A percentile compares a stretch with the other conserved stretches of the same genome.
Evolutionary conservation across 2,113 vertebrate genomes (phyloP).

Genomic region (Tupaia tana): DNA sequence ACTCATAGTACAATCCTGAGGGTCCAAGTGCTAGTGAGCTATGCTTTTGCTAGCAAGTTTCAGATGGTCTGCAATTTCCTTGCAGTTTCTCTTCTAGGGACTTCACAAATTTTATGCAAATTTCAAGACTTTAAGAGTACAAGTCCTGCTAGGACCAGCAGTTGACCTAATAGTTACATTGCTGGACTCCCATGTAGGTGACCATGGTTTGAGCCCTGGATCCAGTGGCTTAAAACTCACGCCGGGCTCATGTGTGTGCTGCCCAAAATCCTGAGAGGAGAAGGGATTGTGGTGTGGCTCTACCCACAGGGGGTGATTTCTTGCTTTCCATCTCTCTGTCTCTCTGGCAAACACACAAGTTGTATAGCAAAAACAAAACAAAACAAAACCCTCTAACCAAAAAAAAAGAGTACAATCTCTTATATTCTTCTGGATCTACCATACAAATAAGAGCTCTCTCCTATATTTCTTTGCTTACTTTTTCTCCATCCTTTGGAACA

Average conservation of each 20-base stretch:
- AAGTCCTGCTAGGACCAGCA: not conserved
- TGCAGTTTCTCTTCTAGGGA: not conserved
- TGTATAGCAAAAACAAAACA: no score
- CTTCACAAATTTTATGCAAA: not conserved
- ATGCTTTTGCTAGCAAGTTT: not conserved
- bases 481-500: not conserved
- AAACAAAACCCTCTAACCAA: no score
- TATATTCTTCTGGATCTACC: not conserved
- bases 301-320: no score
- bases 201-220: no score
- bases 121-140: not conserved
- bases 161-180: no score
- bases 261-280: no score
- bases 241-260: no score
- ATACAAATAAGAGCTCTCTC: not conserved
- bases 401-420: not conserved
- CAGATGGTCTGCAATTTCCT: not conserved
- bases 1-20: not conserved
- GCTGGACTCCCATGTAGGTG: no score
- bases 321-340: no score
- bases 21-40: not conserved
- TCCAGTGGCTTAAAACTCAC: no score
- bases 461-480: not conserved
- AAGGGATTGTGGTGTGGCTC: no score
- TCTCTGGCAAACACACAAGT: no score